Conservation (phyloP, 2,797 vertebrate genomes). For the Brachymystax lenok region DNA sequence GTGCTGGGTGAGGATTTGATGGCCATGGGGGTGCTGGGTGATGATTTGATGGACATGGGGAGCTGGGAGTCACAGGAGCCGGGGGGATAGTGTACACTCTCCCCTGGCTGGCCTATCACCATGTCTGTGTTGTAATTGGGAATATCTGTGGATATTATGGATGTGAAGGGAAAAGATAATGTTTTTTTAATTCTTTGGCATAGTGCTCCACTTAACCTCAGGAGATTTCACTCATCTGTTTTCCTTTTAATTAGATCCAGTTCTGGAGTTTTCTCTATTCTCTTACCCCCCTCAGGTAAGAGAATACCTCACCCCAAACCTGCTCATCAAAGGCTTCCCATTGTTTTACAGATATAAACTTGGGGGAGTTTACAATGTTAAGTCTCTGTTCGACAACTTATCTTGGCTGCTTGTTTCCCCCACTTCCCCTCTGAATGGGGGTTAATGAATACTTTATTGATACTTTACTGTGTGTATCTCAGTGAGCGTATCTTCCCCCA, state of each 20-base stretch:
- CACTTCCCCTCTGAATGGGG: constrained; percentile 67
- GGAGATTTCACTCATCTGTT: neutral
- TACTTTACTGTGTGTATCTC: constrained; percentile 71
- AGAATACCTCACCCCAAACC: constrained; percentile 27
- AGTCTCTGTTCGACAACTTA: constrained; percentile 72
- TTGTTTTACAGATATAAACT: constrained; percentile 65
- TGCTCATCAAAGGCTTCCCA: constrained; percentile 34
- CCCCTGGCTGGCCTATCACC: constrained; percentile 40
- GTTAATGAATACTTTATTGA: constrained; percentile 80
- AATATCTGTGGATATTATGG: constrained; percentile 49
- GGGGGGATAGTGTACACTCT: constrained; percentile 55
- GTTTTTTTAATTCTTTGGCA: constrained; percentile 51
- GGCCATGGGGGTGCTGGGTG: too few relatives aligned
- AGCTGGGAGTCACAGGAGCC: constrained; percentile 46
- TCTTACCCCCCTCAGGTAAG: constrained; percentile 45
- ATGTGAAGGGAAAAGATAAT: constrained; percentile 29
- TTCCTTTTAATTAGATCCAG: neutral
- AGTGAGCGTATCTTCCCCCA: constrained; percentile 63
- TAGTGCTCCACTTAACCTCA: neutral
- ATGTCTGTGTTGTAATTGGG: constrained; percentile 48
- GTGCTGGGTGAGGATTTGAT: too few relatives aligned
- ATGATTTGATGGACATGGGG: constrained; percentile 7
- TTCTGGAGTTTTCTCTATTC: constrained; percentile 10
- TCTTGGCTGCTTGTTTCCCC: constrained; percentile 67
- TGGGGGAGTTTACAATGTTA: constrained; percentile 29